Evolutionary conservation across 2,113 vertebrate species (phyloP).

Genomic region (Centrocercus urophasianus): DNA sequence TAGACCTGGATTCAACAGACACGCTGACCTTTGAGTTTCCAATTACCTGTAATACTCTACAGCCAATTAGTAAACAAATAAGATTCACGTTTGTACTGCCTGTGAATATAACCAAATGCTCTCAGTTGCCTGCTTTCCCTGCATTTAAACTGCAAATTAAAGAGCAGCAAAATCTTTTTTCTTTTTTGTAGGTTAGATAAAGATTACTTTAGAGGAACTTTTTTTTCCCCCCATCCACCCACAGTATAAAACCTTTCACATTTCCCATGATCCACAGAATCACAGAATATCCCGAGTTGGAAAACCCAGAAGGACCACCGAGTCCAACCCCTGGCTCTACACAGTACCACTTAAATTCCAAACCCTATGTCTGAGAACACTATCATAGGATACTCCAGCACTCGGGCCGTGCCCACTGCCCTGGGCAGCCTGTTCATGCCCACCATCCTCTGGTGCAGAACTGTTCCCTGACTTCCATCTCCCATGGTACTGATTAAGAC

Average conservation of each 20-base stretch:
- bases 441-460: background rate
- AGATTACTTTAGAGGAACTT: background rate
- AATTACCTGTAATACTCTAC: background rate
- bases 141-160: background rate
- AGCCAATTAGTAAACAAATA: constrained; percentile 12
- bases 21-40: constrained; percentile 33
- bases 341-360: background rate
- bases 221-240: background rate
- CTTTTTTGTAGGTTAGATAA: background rate
- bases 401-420: background rate
- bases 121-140: background rate
- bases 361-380: background rate
- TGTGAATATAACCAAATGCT: accelerated
- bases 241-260: background rate
- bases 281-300: background rate
- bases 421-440: background rate
- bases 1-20: background rate
- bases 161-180: background rate
- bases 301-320: background rate
- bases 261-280: background rate
- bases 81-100: background rate
- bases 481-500: accelerated
- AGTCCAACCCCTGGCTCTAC: background rate
- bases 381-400: background rate
- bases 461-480: background rate